Evolutionary conservation across 1,140 invertebrate species (phyloP).

Genomic region (Halesus radiatus): DNA sequence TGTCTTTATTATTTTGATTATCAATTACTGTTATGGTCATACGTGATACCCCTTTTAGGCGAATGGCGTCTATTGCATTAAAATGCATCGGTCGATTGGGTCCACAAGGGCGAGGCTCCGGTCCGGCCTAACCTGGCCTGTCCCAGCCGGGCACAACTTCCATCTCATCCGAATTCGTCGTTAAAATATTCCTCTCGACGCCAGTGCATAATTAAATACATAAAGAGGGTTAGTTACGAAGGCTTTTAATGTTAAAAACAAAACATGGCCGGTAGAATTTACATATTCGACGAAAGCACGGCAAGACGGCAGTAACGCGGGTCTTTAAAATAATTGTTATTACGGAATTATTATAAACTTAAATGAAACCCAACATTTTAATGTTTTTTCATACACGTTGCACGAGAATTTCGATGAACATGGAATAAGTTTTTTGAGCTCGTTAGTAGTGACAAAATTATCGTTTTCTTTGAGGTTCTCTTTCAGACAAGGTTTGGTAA

Average conservation of each 20-base stretch:
- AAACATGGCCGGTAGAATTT: slow-evolving; percentile 49
- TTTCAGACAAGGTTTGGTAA: too few species aligned
- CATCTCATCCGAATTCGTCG: slow-evolving; percentile 44
- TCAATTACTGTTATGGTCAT: slow-evolving; percentile 22
- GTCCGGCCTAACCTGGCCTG: too few species aligned
- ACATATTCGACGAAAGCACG: slow-evolving; percentile 43
- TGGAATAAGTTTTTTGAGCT: too few species aligned
- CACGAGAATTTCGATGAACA: too few species aligned
- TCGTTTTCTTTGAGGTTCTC: too few species aligned
- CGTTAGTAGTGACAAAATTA: too few species aligned
- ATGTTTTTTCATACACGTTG: background rate
- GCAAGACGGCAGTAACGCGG: background rate
- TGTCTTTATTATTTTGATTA: slow-evolving; percentile 17
- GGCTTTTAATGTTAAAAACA: slow-evolving; percentile 49
- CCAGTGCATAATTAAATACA: slow-evolving; percentile 53
- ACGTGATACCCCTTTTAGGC: slow-evolving; percentile 20
- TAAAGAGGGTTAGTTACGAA: slow-evolving; percentile 49
- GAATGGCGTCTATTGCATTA: slow-evolving; percentile 31
- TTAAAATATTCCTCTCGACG: slow-evolving; percentile 52
- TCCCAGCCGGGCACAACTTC: background rate
- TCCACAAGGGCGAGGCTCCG: slow-evolving; percentile 1
- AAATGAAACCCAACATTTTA: background rate
- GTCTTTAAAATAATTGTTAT: slow-evolving; percentile 28
- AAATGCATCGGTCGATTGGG: slow-evolving; percentile 1
- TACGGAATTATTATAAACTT: slow-evolving; percentile 12